Evolutionary conservation across 1,140 invertebrate species (phyloP), one percentile per base, ranked within the genome.

Genomic region (Lerema accius): DNA sequence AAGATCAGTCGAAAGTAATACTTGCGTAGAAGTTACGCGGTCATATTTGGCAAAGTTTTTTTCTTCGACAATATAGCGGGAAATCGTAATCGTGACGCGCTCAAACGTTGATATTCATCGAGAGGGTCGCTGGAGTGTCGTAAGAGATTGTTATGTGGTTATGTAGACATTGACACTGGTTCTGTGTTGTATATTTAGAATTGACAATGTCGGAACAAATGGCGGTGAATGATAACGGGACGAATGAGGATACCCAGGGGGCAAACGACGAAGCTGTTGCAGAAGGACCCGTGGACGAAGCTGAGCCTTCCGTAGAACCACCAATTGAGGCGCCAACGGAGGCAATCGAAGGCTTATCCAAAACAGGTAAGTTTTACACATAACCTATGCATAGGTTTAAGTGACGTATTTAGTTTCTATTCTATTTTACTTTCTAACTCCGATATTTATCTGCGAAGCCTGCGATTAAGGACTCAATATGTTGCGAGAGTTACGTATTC

Each of bases 121-220:
- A 59, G 71, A 73, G 65, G 69, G 42, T 65, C 69, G 59, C 65
- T 77, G 71, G 67, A 78, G 79, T 86, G 75, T 84, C 76, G 75
- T 83, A 80, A 82, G 69, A 71, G 69, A 65, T 78, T 86, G 85
- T 87, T 87, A 86, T 90, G 85, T 83, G 80, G 67, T 73, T 78
- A 76, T 82, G 73, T 78, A 77, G 58, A 65, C 74, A 79, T 79
- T 88, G 81, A 86, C 78, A 81, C 76, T 83, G 77, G 69, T 69
- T 71, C 73, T 69, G 69, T 71, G 66, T 73, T 76, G 74, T 83
- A 84, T 73, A 79, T 82, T 82, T 80, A 80, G 72, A 81, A 73
- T 88, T 85, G 82, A 90, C 83, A 90, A 90, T 90, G 87, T 90
- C 87, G 63, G 85, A 88, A 48, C 82, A 90, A 88, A 90, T 90